Percentiles rank a stretch among this genome's conserved stretches.
Evolutionary conservation across 2,113 vertebrate genomes (phyloP).

Genomic region (Toxotes jaculatrix): DNA sequence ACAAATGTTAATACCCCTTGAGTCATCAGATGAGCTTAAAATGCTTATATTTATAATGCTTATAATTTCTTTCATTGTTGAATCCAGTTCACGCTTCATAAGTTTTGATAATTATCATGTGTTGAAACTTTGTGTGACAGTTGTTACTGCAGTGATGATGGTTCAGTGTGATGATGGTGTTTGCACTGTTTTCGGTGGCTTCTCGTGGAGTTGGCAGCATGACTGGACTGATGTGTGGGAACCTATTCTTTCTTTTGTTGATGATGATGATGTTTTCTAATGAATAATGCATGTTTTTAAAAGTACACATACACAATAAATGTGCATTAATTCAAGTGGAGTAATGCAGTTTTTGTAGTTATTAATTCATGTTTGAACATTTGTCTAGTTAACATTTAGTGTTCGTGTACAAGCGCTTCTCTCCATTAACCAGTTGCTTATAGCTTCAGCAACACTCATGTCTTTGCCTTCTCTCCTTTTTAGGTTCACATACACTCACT

Average conservation of each 20-base stretch:
- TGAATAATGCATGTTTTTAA: not conserved
- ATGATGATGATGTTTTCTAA: too few relatives aligned
- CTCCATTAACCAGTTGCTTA: not conserved
- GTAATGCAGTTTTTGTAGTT: not conserved
- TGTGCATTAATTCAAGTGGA: not conserved
- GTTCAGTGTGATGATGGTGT: not conserved
- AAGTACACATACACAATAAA: not conserved
- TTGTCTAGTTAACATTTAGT: not conserved
- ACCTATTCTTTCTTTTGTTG: too few relatives aligned
- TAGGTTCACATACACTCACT: not conserved
- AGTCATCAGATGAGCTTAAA: conserved; percentile 3
- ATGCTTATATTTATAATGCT: not conserved
- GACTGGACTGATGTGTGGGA: not conserved
- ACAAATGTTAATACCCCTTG: not conserved
- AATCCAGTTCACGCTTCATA: not conserved
- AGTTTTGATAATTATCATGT: not conserved
- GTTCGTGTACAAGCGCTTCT: not conserved
- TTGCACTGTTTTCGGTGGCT: not conserved
- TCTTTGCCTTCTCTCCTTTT: not conserved
- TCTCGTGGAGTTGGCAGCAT: not conserved
- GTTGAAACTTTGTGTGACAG: not conserved
- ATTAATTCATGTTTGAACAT: not conserved
- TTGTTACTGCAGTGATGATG: not conserved
- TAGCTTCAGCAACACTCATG: not conserved
- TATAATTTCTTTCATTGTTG: not conserved